Evolutionary conservation across 1,140 invertebrate species (phyloP).

Genomic region (Euura lappo): DNA sequence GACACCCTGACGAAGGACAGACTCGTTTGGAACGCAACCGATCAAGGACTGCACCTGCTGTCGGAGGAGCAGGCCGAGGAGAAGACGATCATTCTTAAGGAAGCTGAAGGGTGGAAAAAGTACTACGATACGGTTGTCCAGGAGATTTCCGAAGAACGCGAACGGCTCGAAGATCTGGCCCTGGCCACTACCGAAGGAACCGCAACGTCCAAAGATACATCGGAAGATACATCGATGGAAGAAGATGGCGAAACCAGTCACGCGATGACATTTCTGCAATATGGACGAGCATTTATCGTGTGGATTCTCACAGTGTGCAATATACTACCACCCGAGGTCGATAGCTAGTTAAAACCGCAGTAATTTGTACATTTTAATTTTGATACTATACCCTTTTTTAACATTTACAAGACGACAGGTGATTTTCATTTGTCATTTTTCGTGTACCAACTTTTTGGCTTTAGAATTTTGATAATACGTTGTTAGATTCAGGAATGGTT

Average conservation of each 20-base stretch:
- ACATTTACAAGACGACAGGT: too few relatives aligned
- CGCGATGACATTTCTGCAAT: background rate
- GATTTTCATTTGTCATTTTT: too few relatives aligned
- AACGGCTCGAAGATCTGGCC: background rate
- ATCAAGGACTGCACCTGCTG: background rate
- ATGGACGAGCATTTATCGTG: background rate
- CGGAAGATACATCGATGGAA: background rate
- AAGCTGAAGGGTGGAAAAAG: slow-evolving; percentile 1
- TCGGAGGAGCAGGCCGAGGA: background rate
- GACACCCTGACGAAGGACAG: background rate
- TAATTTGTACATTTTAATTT: too few relatives aligned
- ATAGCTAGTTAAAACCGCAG: too few relatives aligned
- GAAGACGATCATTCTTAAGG: background rate
- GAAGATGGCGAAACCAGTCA: background rate
- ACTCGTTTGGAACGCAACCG: background rate
- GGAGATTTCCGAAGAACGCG: background rate
- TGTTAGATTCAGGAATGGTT: too few relatives aligned
- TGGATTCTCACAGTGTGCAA: background rate
- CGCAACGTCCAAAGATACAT: background rate
- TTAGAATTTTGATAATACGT: too few relatives aligned
- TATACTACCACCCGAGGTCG: background rate
- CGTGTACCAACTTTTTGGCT: too few relatives aligned
- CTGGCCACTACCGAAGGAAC: background rate
- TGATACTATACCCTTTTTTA: too few relatives aligned
- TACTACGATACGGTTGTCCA: background rate